Evolutionary conservation across 2,113 vertebrate species (phyloP), one percentile per base, ranked within the genome.

Genomic region (Callionymus lyra): DNA sequence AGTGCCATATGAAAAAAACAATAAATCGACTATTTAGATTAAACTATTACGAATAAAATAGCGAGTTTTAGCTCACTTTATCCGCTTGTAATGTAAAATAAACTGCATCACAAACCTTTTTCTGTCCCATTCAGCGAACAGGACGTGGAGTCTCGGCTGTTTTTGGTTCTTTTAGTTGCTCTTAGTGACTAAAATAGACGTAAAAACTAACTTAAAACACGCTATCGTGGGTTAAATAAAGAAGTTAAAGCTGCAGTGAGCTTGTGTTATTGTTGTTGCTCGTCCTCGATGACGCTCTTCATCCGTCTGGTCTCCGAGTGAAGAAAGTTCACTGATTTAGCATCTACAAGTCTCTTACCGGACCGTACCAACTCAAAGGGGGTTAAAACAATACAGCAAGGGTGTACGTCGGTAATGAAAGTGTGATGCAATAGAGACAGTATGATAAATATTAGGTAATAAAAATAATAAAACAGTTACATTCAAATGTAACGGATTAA

Each of bases 291-390:
- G n/a, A 9, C 2, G 2, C 27, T 45, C 32, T 39, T 45, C 32
- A 10, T 6, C 21, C 40, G 41, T 37, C 44, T 41, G 11, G 8
- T 34, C 46, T 68, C 52, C 4, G 56, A 12, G 12, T 34, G 38
- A 62, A 50, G 41, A 67, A 73, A 71, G 45, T 68, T 65, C 44
- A 38, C 43, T 34, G 59, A 68, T 74, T 72, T 65, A 71, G 53
- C 54, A 34, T 71, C 47, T 38, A 50, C 40, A 1, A 62, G 56
- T 3, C 65, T 16, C 41, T 43, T 13, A 16, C 34, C 18, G 3
- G 78, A 65, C 57, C 16, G 66, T 69, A 83, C 78, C 78, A 83
- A 50, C n/a, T 48, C 6, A 44, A 21, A 53, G 21, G 48, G 60
- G 44, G 32, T 10, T 53, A 4, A 8, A 4, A 8, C 21, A 27